Conservation (phyloP, 1,140 invertebrate genomes). For the Brachionus asplanchnoidis region DNA sequence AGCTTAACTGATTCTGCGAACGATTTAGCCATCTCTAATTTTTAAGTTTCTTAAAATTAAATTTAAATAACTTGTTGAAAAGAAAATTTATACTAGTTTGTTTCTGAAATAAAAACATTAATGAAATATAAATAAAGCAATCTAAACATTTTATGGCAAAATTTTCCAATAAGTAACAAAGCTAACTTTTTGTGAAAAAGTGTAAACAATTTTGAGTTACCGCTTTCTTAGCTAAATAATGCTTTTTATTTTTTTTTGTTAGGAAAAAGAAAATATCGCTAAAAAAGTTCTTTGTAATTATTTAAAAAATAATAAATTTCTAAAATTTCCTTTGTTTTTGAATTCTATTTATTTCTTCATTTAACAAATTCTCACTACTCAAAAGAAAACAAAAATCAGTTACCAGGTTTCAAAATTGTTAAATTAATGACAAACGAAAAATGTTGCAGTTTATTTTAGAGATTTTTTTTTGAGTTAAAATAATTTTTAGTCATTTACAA, state of each 20-base stretch:
- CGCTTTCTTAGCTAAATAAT: neutral
- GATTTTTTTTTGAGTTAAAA: slow-evolving; percentile 46
- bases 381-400: neutral
- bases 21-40: slow-evolving; percentile 4
- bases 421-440: neutral
- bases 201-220: neutral
- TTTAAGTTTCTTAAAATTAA: neutral
- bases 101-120: neutral
- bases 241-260: neutral
- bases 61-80: neutral
- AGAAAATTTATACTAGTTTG: neutral
- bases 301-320: neutral
- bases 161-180: neutral
- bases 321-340: neutral
- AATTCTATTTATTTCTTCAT: neutral
- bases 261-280: neutral
- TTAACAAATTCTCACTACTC: neutral
- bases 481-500: slow-evolving; percentile 43
- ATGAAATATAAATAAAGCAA: neutral
- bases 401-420: slow-evolving; percentile 42
- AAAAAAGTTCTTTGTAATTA: neutral
- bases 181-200: neutral
- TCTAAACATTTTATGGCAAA: neutral
- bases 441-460: neutral
- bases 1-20: slow-evolving; percentile 30